Base-by-base conservation (phyloP, 2,888 invertebrate species). In the Eurytoma californica region DNA sequence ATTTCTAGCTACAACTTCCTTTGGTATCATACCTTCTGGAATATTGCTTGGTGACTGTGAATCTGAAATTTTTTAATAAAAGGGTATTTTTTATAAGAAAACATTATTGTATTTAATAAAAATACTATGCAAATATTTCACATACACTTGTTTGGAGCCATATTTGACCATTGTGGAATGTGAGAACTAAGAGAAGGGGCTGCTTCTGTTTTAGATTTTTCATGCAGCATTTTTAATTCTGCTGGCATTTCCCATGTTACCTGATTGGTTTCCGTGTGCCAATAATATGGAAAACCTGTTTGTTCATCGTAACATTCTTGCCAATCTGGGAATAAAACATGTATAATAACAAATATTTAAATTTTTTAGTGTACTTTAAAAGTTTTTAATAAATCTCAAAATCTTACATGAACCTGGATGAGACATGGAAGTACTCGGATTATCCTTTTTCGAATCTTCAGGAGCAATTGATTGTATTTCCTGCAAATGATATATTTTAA, bases 201-300 rank as follows among this genome's bases (percentile, higher is more conserved):
- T 3, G 76, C 9, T 70, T 84, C 84, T 51, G 73, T 77, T 67
- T 87, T 84, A 55, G 79, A 61, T 51, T 83, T 84, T 72, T 86
- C 86, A 67, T 82, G 84, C 28, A 83, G 81, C 5, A 84, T 77
- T 72, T 83, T 84, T 39, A 89, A 80, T 83, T 92, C 92, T 1
- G 87, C 85, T 13, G 94, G 94, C 84, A 92, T 91, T 80, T 93
- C 92, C 94, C 94, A 94, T 13, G 93, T 93, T 0, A 94, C 94
- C 86, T 92, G 92, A 86, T 94, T 93, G 0, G 93, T 93, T 82
- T 92, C 90, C 18, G 91, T 90, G 85, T 94, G 93, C 94, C 94
- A 94, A 84, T 93, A 94, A 86, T 94, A 94, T 1, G 92, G 91
- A 86, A 92, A 94, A 2, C 94, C 94, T 0, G 92, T 92, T 16